A percentile compares a stretch with the other conserved stretches of the same genome.
Conservation (phyloP, 2,797 vertebrate species). For the Lutjanus campechanus region DNA sequence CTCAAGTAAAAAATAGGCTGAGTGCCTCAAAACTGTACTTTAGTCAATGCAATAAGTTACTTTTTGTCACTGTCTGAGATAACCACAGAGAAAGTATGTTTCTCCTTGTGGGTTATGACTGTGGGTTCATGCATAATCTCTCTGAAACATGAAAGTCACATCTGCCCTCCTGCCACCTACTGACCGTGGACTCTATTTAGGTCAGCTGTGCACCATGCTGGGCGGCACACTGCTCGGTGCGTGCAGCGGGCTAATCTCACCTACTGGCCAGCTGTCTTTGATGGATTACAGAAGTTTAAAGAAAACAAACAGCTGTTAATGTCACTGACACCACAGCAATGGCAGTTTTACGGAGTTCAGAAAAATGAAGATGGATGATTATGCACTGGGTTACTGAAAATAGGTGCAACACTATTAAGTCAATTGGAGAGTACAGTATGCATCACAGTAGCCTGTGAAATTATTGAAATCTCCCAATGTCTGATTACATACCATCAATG, state of each 20-base stretch:
- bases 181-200: conserved; percentile 44
- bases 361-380: neutral
- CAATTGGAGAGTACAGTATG: neutral
- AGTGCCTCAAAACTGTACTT: neutral
- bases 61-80: neutral
- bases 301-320: conserved; percentile 49
- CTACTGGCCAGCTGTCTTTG: conserved; percentile 57
- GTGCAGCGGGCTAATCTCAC: conserved; percentile 59
- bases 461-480: neutral
- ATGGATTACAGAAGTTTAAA: conserved; percentile 50
- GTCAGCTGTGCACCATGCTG: conserved; percentile 55
- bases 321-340: conserved; percentile 23
- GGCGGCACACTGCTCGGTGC: conserved; percentile 30
- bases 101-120: too few relatives aligned
- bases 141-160: conserved; percentile 23
- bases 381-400: neutral
- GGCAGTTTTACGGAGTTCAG: neutral
- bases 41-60: neutral
- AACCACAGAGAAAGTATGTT: neutral
- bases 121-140: conserved; percentile 8
- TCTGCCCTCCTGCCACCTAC: conserved; percentile 21
- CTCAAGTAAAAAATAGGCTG: too few relatives aligned
- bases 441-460: neutral
- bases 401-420: neutral
- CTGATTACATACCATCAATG: neutral